Evolutionary conservation across 2,888 invertebrate species (phyloP).

Genomic region (Cantharis nigra): DNA sequence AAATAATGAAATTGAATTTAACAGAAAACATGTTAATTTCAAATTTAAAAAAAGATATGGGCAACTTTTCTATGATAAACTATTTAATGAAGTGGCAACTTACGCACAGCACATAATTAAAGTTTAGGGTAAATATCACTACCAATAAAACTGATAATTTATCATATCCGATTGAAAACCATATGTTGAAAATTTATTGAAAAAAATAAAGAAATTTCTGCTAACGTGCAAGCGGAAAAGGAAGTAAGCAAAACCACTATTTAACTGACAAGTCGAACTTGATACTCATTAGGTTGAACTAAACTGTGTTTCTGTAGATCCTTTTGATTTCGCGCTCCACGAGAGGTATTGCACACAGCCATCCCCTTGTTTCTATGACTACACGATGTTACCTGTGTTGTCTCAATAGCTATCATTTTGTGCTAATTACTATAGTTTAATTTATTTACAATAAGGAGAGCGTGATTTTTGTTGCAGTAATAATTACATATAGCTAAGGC

Average conservation of each 20-base stretch:
- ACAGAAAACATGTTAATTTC: background rate
- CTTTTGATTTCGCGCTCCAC: slow-evolving; percentile 39
- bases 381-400: slow-evolving; percentile 34
- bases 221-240: background rate
- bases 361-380: slow-evolving; percentile 43
- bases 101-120: slow-evolving; percentile 3
- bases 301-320: slow-evolving; percentile 29
- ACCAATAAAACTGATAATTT: slow-evolving; percentile 5
- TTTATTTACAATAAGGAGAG: background rate
- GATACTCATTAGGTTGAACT: slow-evolving; percentile 25
- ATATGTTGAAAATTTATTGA: background rate
- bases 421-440: background rate
- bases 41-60: background rate
- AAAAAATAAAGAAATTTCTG: background rate
- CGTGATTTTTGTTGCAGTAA: background rate
- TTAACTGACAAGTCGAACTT: slow-evolving; percentile 15
- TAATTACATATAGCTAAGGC: too few species aligned
- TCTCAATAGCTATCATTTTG: slow-evolving; percentile 13
- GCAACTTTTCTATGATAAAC: background rate
- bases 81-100: background rate
- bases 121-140: background rate
- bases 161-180: background rate
- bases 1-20: background rate
- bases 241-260: background rate
- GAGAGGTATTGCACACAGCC: slow-evolving; percentile 29